A percentile compares a stretch with the other conserved stretches of the same genome.
Evolutionary conservation across 1,140 invertebrate genomes (phyloP).

Genomic region (Steinernema feltiae): DNA sequence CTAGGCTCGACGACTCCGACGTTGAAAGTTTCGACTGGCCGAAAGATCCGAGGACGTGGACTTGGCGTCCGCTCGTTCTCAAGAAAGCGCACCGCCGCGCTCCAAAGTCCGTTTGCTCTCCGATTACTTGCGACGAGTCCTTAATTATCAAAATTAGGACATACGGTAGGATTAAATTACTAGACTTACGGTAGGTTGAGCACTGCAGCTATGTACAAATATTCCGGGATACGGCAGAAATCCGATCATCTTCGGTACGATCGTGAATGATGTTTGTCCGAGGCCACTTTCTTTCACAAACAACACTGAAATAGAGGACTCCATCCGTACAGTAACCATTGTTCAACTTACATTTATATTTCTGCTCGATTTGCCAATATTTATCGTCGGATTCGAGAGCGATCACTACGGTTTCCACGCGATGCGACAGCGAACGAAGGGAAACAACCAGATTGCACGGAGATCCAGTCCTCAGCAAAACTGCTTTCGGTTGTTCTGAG

Average conservation of each 20-base stretch:
- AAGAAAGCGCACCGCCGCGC: background rate
- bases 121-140: background rate
- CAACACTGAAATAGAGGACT: conserved; percentile 37
- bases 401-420: conserved; percentile 43
- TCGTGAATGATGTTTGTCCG: conserved; percentile 45
- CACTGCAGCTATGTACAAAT: conserved; percentile 39
- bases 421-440: conserved; percentile 38
- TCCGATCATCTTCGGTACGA: conserved; percentile 49
- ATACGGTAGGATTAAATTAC: background rate
- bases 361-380: conserved; percentile 38
- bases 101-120: background rate
- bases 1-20: background rate
- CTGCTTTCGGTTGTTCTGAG: conserved; percentile 49
- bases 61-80: background rate
- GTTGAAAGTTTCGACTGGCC: background rate
- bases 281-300: conserved; percentile 51
- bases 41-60: background rate
- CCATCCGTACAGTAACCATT: conserved; percentile 17
- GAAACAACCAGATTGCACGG: conserved; percentile 28
- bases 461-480: conserved; percentile 21
- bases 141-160: background rate
- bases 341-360: conserved; percentile 35
- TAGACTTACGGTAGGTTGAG: background rate
- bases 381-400: conserved; percentile 38
- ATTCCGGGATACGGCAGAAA: conserved; percentile 52